Conservation (phyloP, 2,888 invertebrate genomes). For the Clistopyga incitator region DNA sequence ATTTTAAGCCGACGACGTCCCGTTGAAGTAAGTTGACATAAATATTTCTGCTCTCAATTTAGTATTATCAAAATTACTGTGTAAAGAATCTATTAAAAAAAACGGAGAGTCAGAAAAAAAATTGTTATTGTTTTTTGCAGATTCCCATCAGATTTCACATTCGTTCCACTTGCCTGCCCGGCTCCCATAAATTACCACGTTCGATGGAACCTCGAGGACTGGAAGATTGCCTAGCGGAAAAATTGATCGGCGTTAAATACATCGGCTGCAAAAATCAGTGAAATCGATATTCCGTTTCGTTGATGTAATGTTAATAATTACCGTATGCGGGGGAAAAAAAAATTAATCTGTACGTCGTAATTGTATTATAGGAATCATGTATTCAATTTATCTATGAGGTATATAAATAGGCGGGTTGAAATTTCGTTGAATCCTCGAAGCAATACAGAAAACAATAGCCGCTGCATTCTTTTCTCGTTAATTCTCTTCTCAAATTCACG, state of each 20-base stretch:
- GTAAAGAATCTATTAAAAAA: not conserved
- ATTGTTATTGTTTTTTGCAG: constrained; percentile 66
- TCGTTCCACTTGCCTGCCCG: constrained; percentile 75
- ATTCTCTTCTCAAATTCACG: constrained; percentile 1
- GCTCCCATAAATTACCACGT: constrained; percentile 76
- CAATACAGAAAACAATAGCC: constrained; percentile 63
- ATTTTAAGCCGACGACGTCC: constrained; percentile 78
- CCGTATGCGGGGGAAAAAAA: constrained; percentile 22
- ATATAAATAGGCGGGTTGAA: constrained; percentile 64
- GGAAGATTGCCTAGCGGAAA: constrained; percentile 75
- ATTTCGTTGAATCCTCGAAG: constrained; percentile 68
- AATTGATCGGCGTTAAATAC: not conserved
- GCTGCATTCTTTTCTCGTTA: constrained; percentile 4
- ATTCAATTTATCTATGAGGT: constrained; percentile 62
- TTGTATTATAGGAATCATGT: constrained; percentile 51
- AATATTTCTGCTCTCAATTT: constrained; percentile 14
- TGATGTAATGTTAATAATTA: constrained; percentile 17
- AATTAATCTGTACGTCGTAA: constrained; percentile 9
- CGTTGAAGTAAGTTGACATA: constrained; percentile 73
- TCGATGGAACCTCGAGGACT: constrained; percentile 78
- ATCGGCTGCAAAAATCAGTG: constrained; percentile 1
- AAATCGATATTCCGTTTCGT: not conserved
- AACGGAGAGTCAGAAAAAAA: too few relatives aligned
- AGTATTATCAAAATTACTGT: not conserved
- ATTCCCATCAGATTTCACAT: constrained; percentile 78